Percentiles rank a stretch among this genome's conserved stretches.
Conservation (phyloP, 1,140 invertebrate genomes). For the Lordiphosa clarofinis region DNA sequence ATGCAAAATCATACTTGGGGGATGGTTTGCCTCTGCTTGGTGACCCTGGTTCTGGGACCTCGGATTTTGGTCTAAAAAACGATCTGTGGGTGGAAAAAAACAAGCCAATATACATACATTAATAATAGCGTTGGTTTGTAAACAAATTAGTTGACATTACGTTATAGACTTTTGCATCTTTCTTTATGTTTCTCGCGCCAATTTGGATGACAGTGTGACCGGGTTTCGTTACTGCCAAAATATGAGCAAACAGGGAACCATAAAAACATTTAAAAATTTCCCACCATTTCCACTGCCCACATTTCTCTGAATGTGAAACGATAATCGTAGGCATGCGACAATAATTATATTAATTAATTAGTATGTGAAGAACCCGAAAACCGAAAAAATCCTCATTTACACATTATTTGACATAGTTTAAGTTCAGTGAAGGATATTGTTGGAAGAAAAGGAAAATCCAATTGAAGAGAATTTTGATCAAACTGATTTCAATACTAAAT, state of each 20-base stretch:
- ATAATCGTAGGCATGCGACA: too few species aligned
- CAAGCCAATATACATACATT: not conserved
- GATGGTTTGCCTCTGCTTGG: conserved; percentile 9
- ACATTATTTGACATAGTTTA: too few species aligned
- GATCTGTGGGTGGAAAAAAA: conserved; percentile 25
- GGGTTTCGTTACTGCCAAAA: not conserved
- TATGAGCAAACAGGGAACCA: not conserved
- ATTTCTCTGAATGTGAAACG: too few species aligned
- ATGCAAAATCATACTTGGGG: conserved; percentile 27
- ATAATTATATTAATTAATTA: too few species aligned
- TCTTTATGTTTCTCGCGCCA: conserved; percentile 36
- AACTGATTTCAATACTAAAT: too few species aligned
- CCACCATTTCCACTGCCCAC: not conserved
- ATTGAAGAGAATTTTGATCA: too few species aligned
- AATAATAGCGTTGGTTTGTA: not conserved
- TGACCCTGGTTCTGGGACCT: conserved; percentile 12
- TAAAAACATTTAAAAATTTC: not conserved
- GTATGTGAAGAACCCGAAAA: too few species aligned
- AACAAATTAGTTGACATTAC: conserved; percentile 31
- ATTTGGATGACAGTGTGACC: conserved; percentile 20
- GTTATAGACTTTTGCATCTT: conserved; percentile 66
- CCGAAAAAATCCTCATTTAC: too few species aligned
- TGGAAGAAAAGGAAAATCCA: too few species aligned
- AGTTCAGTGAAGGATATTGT: too few species aligned
- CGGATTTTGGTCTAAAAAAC: conserved; percentile 55